These are phyloP conservation scores for Australoheros scitulus DNA, from an alignment of 2,113 vertebrate species.

Conservation along the genomic window DNA sequence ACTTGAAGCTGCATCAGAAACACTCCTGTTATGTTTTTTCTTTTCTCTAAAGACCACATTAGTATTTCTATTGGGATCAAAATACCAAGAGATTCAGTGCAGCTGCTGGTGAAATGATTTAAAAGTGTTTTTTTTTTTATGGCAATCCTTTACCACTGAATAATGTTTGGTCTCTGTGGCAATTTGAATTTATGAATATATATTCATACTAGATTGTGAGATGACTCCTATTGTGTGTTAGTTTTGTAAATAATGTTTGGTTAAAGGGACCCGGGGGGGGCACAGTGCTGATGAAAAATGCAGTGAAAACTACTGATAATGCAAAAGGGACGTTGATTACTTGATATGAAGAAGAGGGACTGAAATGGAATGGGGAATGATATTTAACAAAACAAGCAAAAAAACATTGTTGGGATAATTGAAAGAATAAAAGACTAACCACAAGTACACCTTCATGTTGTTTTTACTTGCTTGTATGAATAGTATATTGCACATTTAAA, in stretches of 20 bases:
- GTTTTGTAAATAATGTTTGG: slow-evolving; percentile 51
- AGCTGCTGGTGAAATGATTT: slow-evolving; percentile 22
- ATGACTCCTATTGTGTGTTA: slow-evolving; percentile 22
- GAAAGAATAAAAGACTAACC: slow-evolving; percentile 55
- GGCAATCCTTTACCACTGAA: slow-evolving; percentile 8
- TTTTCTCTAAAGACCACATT: background rate
- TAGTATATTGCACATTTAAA: background rate
- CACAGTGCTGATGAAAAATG: slow-evolving; percentile 36
- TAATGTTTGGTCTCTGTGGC: slow-evolving; percentile 23
- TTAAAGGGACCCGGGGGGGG: slow-evolving; percentile 63
- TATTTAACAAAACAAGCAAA: background rate
- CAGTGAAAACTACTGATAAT: slow-evolving; percentile 77
- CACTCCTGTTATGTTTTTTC: slow-evolving; percentile 7
- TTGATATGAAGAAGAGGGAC: slow-evolving; percentile 41
- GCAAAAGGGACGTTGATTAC: slow-evolving; percentile 56
- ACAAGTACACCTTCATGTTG: background rate
- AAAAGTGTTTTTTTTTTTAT: slow-evolving; percentile 14
- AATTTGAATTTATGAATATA: slow-evolving; percentile 32
- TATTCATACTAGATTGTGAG: slow-evolving; percentile 40
- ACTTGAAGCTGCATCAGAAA: slow-evolving; percentile 59
- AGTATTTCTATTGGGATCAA: slow-evolving; percentile 16
- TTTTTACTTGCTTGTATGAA: background rate
- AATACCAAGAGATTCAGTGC: background rate
- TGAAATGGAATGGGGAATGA: slow-evolving; percentile 1
- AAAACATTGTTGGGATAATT: slow-evolving; percentile 11